Conservation (phyloP, 1,140 invertebrate genomes). For the Colletes latitarsis region DNA sequence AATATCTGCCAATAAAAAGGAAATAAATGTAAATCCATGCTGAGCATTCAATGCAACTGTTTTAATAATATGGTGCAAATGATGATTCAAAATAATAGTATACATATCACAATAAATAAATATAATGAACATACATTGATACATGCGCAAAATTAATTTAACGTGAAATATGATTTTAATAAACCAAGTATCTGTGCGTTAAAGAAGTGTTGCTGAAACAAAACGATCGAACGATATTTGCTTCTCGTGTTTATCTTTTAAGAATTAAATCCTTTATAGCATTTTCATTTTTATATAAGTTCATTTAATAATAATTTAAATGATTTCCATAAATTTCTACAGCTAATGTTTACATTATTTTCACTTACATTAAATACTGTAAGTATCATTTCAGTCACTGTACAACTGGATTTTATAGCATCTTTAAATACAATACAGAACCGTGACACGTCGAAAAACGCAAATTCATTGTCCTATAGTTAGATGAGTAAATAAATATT, state of each 20-base stretch:
- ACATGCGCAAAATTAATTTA: slow-evolving; percentile 39
- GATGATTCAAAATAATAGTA: slow-evolving; percentile 22
- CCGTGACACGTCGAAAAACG: background rate
- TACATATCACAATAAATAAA: slow-evolving; percentile 55
- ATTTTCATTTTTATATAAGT: background rate
- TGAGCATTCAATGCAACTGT: background rate
- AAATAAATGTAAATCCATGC: slow-evolving; percentile 39
- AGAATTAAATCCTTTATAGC: background rate
- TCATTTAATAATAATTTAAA: background rate
- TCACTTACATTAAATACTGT: background rate
- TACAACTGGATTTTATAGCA: background rate
- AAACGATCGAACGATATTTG: background rate
- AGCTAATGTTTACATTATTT: background rate
- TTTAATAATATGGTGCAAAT: slow-evolving; percentile 42
- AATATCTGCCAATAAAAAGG: slow-evolving; percentile 44
- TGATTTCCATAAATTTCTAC: background rate
- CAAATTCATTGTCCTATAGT: background rate
- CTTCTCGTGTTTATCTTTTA: background rate
- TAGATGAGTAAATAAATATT: slow-evolving; percentile 7
- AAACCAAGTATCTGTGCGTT: slow-evolving; percentile 27
- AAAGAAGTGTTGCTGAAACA: background rate
- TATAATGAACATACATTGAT: slow-evolving; percentile 33
- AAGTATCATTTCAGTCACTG: background rate
- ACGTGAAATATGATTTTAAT: background rate
- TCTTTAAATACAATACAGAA: slow-evolving; percentile 6